phyloP scores from a whole-genome alignment of 2,888 invertebrate species.

The Elgonia sp. region DNA sequence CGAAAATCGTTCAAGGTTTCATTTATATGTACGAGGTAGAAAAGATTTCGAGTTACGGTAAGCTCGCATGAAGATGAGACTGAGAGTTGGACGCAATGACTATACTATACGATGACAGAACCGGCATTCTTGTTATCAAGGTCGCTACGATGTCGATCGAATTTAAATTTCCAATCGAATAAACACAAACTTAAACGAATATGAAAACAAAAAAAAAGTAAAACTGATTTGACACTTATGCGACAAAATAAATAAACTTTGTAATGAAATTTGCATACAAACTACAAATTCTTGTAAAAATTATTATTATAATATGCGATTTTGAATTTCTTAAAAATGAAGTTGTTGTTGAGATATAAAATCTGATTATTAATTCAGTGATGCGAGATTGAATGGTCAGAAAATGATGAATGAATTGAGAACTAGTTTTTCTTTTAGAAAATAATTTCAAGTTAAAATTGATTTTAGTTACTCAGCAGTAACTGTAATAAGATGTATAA shows the following conservation, averaged over 20 bases:
- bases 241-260: too few species aligned
- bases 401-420: too few species aligned
- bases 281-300: too few species aligned
- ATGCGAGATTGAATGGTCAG: too few species aligned
- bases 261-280: too few species aligned
- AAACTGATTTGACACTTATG: too few species aligned
- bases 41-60: constrained; percentile 12
- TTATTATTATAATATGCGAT: too few species aligned
- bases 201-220: too few species aligned
- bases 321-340: too few species aligned
- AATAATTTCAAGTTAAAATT: constrained; percentile 38
- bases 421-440: neutral
- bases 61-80: constrained; percentile 39
- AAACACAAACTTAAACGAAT: constrained; percentile 27
- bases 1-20: neutral
- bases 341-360: too few species aligned
- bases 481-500: constrained; percentile 51
- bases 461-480: constrained; percentile 18
- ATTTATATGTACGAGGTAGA: constrained; percentile 11
- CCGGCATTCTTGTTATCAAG: constrained; percentile 22
- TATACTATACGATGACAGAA: constrained; percentile 10
- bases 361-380: too few species aligned
- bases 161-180: constrained; percentile 42
- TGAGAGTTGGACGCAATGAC: constrained; percentile 11
- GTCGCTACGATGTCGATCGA: constrained; percentile 19